These are phyloP conservation scores for Lasioglossum villosulum DNA, from an alignment of 2,888 invertebrate genomes.

Conservation along the genomic window DNA sequence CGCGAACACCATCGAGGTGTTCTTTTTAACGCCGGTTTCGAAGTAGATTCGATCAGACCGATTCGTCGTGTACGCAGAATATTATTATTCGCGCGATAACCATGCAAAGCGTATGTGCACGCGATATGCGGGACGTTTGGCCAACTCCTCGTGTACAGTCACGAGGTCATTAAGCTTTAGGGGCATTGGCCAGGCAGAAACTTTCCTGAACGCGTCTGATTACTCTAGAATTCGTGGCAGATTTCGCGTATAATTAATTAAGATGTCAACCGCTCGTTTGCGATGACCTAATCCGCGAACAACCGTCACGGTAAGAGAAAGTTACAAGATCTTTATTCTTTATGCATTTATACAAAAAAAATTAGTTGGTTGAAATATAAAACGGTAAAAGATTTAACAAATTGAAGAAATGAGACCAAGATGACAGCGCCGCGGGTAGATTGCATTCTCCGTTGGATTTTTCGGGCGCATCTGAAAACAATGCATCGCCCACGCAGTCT, in stretches of 20 bases:
- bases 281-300: neutral
- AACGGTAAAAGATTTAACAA: too few species aligned
- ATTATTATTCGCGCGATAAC: constrained; percentile 51
- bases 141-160: constrained; percentile 75
- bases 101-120: constrained; percentile 67
- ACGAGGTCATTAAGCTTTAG: constrained; percentile 80
- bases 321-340: too few species aligned
- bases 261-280: neutral
- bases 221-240: constrained; percentile 10
- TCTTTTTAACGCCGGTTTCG: constrained; percentile 6
- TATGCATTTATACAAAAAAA: too few species aligned
- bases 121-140: constrained; percentile 76
- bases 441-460: constrained; percentile 47
- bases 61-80: constrained; percentile 27
- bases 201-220: constrained; percentile 55
- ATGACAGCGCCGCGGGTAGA: constrained; percentile 23
- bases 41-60: constrained; percentile 33
- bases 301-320: too few species aligned
- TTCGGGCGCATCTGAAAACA: constrained; percentile 58
- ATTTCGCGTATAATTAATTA: neutral
- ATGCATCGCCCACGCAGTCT: constrained; percentile 61
- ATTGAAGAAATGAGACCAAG: too few species aligned
- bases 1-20: neutral
- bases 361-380: too few species aligned
- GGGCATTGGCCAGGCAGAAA: constrained; percentile 65